These are phyloP conservation scores for Deroplatys truncata DNA, from an alignment of 2,888 invertebrate genomes.

Conservation along the genomic window DNA sequence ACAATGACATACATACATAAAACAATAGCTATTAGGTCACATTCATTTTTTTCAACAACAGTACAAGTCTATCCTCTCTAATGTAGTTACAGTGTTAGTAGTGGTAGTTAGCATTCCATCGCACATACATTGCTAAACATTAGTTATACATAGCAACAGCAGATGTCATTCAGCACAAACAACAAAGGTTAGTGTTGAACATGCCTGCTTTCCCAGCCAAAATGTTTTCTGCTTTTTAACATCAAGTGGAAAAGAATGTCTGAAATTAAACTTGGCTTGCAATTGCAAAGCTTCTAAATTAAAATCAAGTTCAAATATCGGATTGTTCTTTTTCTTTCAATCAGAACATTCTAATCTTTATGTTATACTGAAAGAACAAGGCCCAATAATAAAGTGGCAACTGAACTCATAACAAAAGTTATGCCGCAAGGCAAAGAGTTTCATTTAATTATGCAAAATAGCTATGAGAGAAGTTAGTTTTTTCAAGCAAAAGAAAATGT, in stretches of 20 bases:
- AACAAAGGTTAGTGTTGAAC: background rate
- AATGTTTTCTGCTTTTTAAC: background rate
- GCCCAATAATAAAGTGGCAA: no score
- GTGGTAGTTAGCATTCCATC: background rate
- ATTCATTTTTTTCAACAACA: slow-evolving; percentile 19
- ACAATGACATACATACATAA: slow-evolving; percentile 17
- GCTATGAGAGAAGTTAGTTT: no score
- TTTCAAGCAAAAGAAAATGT: no score
- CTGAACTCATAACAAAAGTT: no score
- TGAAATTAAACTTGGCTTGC: no score
- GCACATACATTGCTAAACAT: background rate
- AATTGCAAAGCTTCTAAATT: no score
- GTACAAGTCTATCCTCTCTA: slow-evolving; percentile 26
- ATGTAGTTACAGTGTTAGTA: slow-evolving; percentile 4
- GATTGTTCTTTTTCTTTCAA: no score
- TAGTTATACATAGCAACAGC: background rate
- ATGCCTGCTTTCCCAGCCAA: background rate
- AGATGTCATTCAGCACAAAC: slow-evolving; percentile 8
- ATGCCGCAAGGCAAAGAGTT: no score
- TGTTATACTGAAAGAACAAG: no score
- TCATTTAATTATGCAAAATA: no score
- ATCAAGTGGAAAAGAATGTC: background rate
- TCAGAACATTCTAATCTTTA: no score
- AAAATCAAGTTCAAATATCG: no score
- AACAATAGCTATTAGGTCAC: slow-evolving; percentile 23